A percentile compares a stretch with the other conserved stretches of the same genome.
Evolutionary conservation across 2,797 vertebrate species (phyloP).

Genomic region (Mergus octosetaceus): DNA sequence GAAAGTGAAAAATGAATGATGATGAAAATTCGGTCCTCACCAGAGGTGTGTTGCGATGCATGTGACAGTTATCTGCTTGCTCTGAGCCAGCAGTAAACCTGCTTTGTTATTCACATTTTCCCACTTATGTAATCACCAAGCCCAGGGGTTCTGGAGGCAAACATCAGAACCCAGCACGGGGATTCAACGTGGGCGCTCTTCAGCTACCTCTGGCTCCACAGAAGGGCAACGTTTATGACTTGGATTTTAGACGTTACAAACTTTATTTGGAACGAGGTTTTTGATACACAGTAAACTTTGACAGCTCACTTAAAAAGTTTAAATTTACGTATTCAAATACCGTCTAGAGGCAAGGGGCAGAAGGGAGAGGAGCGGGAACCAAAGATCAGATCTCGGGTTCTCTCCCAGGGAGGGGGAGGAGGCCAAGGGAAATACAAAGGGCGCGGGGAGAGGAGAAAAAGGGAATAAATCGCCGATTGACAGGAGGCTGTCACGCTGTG

Average conservation of each 20-base stretch:
- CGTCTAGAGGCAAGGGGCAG: background rate
- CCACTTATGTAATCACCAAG: slow-evolving; percentile 14
- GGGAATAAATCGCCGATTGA: background rate
- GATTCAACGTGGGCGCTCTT: background rate
- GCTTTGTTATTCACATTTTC: background rate
- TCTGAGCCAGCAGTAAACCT: background rate
- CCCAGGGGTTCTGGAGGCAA: background rate
- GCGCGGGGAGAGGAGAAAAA: fast-evolving
- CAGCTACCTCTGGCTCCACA: background rate
- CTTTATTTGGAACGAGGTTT: background rate
- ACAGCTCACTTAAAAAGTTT: background rate
- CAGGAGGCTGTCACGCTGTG: background rate
- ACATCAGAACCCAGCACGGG: background rate
- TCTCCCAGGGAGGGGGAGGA: background rate
- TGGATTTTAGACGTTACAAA: no score
- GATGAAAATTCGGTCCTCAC: background rate
- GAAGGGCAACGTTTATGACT: no score
- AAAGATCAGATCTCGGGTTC: background rate
- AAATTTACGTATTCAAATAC: background rate
- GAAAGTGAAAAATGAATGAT: background rate
- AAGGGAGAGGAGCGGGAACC: background rate
- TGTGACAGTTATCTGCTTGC: background rate
- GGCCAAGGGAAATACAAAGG: background rate
- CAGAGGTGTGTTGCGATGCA: fast-evolving
- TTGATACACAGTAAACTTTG: background rate